Percentiles rank a stretch among this genome's conserved stretches.
These are phyloP conservation scores for Frankliniella intonsa DNA, from an alignment of 2,888 invertebrate genomes.

Conservation along the genomic window DNA sequence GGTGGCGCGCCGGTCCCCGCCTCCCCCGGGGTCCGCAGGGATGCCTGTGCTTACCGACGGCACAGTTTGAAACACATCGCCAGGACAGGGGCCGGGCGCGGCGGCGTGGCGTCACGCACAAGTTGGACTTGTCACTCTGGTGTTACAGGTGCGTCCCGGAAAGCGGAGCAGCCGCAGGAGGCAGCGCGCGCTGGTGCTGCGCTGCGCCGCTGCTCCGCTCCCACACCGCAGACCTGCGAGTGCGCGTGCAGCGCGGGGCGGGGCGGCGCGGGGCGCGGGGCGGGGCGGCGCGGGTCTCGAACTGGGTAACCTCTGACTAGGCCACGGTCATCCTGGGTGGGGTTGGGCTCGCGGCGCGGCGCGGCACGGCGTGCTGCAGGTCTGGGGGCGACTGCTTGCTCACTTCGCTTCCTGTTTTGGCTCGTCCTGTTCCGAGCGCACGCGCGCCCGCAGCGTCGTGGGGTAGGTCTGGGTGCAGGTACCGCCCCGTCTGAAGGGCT, in stretches of 20 bases:
- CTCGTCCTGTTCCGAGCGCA: background rate
- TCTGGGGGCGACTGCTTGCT: background rate
- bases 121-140: too few relatives aligned
- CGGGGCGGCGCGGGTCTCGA: background rate
- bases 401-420: background rate
- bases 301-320: conserved; percentile 18
- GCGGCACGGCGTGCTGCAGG: background rate
- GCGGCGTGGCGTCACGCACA: too few relatives aligned
- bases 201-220: background rate
- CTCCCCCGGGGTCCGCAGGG: too few relatives aligned
- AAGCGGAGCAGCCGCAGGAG: too few relatives aligned
- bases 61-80: too few relatives aligned
- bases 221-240: background rate
- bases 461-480: too few relatives aligned
- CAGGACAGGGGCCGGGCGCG: too few relatives aligned
- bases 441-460: too few relatives aligned
- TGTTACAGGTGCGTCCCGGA: too few relatives aligned
- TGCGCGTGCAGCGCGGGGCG: background rate
- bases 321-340: conserved; percentile 14
- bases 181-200: too few relatives aligned
- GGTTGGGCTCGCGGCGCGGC: background rate
- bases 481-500: too few relatives aligned
- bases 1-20: background rate
- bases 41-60: too few relatives aligned
- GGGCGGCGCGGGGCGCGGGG: background rate